These are phyloP conservation scores for Nycticryphes semicollaris DNA, from an alignment of 2,113 vertebrate genomes.

Conservation along the genomic window DNA sequence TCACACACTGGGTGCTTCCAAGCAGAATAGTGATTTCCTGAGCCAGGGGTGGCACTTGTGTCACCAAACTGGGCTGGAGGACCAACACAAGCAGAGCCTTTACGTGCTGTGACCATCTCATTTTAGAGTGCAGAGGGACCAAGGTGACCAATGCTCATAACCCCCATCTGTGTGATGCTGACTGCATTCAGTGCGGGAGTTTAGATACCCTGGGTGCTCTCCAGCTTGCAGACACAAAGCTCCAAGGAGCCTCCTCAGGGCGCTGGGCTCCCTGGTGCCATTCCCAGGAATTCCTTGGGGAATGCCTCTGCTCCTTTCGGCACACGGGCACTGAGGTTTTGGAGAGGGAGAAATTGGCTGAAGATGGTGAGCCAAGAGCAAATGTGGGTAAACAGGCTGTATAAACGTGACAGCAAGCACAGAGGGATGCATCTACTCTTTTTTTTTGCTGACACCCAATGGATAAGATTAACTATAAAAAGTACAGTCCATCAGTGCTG, in stretches of 20 bases:
- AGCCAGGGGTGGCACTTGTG: not conserved
- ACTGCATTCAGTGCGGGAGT: not conserved
- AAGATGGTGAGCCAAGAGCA: not conserved
- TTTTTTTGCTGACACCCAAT: not conserved
- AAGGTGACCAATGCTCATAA: not conserved
- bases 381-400: not conserved
- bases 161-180: not conserved
- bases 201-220: too few relatives aligned
- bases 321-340: fast-evolving
- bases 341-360: fast-evolving
- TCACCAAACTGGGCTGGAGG: not conserved
- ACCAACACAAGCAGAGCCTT: not conserved
- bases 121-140: not conserved
- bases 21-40: not conserved
- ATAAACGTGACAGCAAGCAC: fast-evolving
- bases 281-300: not conserved
- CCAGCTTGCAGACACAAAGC: not conserved
- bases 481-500: not conserved
- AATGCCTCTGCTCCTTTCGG: fast-evolving
- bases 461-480: not conserved
- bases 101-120: not conserved
- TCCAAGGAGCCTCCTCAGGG: fast-evolving
- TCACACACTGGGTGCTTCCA: not conserved
- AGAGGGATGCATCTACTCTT: not conserved
- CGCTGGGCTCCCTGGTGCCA: not conserved